Conservation (phyloP, 2,888 invertebrate genomes). For the Noctua comes region DNA sequence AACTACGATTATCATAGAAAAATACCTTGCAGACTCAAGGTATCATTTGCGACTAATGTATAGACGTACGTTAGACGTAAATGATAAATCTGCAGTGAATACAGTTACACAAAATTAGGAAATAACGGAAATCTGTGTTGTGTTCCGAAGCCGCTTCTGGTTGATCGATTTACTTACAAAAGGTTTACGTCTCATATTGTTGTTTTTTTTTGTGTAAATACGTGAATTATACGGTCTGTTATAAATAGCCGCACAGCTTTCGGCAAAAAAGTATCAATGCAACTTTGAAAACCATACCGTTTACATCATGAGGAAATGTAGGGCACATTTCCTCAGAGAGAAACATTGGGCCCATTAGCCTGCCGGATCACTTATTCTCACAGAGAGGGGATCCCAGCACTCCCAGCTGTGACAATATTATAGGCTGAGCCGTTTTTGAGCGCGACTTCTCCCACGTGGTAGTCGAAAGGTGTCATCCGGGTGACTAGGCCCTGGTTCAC, state of each 20-base stretch:
- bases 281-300: neutral
- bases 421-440: neutral
- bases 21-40: too few relatives aligned
- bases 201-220: neutral
- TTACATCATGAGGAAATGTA: neutral
- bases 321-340: too few relatives aligned
- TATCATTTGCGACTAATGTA: too few relatives aligned
- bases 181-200: neutral
- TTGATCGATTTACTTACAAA: neutral
- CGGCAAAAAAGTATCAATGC: neutral
- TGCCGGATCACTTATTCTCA: neutral
- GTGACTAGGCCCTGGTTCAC: neutral
- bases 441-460: neutral
- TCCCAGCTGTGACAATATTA: neutral
- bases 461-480: neutral
- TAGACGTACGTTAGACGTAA: too few relatives aligned
- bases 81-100: neutral
- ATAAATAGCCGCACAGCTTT: neutral
- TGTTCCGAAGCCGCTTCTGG: slow-evolving; percentile 2
- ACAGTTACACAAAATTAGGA: slow-evolving; percentile 7
- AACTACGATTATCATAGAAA: too few relatives aligned
- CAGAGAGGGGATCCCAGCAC: too few relatives aligned
- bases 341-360: neutral
- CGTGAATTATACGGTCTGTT: neutral
- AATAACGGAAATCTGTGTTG: slow-evolving; percentile 17